Evolutionary conservation across 2,113 vertebrate species (phyloP).

Genomic region (Rhagologus leucostigma): DNA sequence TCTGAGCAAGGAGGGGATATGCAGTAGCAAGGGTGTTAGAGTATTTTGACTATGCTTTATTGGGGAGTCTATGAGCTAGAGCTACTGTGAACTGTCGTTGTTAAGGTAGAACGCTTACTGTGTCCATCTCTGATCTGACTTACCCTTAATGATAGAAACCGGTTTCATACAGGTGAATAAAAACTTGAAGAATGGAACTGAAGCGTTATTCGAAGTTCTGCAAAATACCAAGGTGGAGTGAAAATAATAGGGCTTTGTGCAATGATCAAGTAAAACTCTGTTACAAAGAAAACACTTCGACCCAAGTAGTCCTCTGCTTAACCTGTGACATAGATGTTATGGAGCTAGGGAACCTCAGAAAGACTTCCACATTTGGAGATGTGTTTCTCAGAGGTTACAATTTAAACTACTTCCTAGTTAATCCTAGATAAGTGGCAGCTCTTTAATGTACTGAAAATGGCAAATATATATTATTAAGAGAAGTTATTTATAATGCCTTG

Average conservation of each 20-base stretch:
- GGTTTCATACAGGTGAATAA: constrained; percentile 54
- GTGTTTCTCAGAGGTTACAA: constrained; percentile 54
- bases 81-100: constrained; percentile 36
- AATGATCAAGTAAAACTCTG: constrained; percentile 69
- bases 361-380: constrained; percentile 54
- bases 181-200: constrained; percentile 69
- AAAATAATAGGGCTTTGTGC: constrained; percentile 75
- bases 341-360: constrained; percentile 65
- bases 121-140: constrained; percentile 59
- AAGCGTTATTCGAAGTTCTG: constrained; percentile 75
- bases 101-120: constrained; percentile 60
- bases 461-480: constrained; percentile 79
- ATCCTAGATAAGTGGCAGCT: constrained; percentile 76
- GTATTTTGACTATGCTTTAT: constrained; percentile 52
- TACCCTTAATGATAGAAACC: constrained; percentile 40
- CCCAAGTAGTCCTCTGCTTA: constrained; percentile 62
- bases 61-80: constrained; percentile 36
- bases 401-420: constrained; percentile 74
- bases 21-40: constrained; percentile 25
- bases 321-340: constrained; percentile 48
- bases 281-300: constrained; percentile 65
- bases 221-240: constrained; percentile 60
- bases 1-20: constrained; percentile 33
- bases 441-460: constrained; percentile 76
- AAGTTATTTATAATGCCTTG: constrained; percentile 84